Conservation (phyloP, 2,797 vertebrate species). For the Enteromius radiatus region DNA sequence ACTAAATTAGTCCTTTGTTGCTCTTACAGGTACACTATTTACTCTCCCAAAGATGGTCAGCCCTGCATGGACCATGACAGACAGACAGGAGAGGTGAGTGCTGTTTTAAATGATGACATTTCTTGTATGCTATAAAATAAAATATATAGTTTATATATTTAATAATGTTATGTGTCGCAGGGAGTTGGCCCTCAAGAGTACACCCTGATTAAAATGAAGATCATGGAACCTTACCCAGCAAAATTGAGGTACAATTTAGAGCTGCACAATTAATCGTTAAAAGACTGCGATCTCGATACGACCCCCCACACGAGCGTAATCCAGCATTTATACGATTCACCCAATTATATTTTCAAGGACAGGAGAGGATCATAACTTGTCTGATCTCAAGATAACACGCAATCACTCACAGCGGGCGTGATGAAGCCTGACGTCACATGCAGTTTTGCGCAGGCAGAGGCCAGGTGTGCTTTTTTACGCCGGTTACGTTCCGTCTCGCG, state of each 20-base stretch:
- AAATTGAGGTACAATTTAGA: slow-evolving; percentile 85
- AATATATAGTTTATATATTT: not conserved
- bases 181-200: slow-evolving; percentile 98
- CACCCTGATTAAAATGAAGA: slow-evolving; percentile 94
- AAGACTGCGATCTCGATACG: not conserved
- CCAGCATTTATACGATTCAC: not conserved
- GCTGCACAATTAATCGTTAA: slow-evolving; percentile 1
- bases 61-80: slow-evolving; percentile 99
- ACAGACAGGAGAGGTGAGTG: slow-evolving; percentile 93
- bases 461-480: not conserved
- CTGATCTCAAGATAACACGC: not conserved
- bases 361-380: too few relatives aligned
- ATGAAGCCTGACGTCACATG: slow-evolving; percentile 3
- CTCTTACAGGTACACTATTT: slow-evolving; percentile 90
- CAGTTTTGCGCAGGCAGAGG: not conserved
- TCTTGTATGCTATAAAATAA: not conserved
- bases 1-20: not conserved
- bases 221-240: slow-evolving; percentile 89
- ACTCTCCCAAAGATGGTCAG: slow-evolving; percentile 96
- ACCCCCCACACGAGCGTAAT: not conserved
- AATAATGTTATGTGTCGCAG: slow-evolving; percentile 68
- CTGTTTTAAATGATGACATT: not conserved
- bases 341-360: not conserved
- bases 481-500: too few relatives aligned
- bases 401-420: not conserved